Evolutionary conservation across 1,140 invertebrate species (phyloP).

Genomic region (Anoplophora glabripennis): DNA sequence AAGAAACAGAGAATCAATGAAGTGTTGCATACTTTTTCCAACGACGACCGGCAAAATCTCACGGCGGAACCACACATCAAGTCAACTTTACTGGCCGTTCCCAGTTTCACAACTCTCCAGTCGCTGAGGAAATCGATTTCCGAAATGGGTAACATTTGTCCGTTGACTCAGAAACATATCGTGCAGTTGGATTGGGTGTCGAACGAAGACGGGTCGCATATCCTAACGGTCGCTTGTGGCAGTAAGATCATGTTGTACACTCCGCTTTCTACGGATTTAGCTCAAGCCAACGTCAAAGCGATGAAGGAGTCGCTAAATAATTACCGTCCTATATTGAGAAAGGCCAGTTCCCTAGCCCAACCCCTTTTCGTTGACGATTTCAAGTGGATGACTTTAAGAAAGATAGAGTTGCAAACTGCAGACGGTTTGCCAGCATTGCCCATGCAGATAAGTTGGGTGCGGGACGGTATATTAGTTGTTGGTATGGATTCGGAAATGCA

Average conservation of each 20-base stretch:
- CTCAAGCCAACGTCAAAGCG: slow-evolving; percentile 84
- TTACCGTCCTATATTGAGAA: slow-evolving; percentile 78
- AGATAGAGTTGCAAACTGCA: slow-evolving; percentile 88
- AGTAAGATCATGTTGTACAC: slow-evolving; percentile 86
- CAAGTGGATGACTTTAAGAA: slow-evolving; percentile 93
- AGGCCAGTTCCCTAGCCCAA: slow-evolving; percentile 81
- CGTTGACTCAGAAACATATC: slow-evolving; percentile 80
- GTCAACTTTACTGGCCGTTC: slow-evolving; percentile 77
- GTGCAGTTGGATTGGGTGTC: slow-evolving; percentile 99
- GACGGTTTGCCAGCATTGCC: slow-evolving; percentile 94
- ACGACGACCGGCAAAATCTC: slow-evolving; percentile 54
- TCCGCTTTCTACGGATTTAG: slow-evolving; percentile 83
- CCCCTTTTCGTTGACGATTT: slow-evolving; percentile 83
- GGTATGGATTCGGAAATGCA: slow-evolving; percentile 99
- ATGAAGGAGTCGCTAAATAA: slow-evolving; percentile 50
- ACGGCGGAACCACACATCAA: slow-evolving; percentile 68
- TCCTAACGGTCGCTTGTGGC: slow-evolving; percentile 93
- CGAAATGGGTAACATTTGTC: slow-evolving; percentile 87
- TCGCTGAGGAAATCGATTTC: slow-evolving; percentile 84
- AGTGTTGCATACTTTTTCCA: slow-evolving; percentile 59
- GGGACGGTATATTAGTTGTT: slow-evolving; percentile 95
- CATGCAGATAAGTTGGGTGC: slow-evolving; percentile 98
- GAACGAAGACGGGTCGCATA: slow-evolving; percentile 97
- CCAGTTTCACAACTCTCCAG: slow-evolving; percentile 89
- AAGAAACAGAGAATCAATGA: slow-evolving; percentile 75